Evolutionary conservation across 1,140 invertebrate genomes (phyloP).

Genomic region (Drosophila gunungcola): DNA sequence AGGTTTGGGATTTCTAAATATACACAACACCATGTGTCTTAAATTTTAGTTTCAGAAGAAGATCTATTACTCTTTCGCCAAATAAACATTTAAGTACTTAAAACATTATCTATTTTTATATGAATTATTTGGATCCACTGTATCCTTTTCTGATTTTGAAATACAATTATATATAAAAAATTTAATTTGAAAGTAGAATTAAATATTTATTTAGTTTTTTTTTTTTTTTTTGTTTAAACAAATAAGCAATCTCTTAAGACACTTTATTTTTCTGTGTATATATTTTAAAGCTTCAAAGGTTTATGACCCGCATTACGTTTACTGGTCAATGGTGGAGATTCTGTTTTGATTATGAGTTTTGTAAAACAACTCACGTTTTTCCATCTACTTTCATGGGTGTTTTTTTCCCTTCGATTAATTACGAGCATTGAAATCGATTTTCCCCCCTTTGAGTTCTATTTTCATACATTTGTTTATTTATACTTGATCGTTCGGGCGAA

Average conservation of each 20-base stretch:
- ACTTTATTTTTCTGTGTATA: slow-evolving; percentile 7
- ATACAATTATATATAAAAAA: background rate
- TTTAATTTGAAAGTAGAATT: background rate
- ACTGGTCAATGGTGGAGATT: slow-evolving; percentile 18
- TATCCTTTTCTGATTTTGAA: background rate
- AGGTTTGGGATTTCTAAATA: too few species aligned
- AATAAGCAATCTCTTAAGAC: background rate
- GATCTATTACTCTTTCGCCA: too few species aligned
- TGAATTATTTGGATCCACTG: too few species aligned
- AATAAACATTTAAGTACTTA: too few species aligned
- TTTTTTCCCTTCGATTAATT: slow-evolving; percentile 57
- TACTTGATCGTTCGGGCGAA: slow-evolving; percentile 58
- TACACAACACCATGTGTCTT: too few species aligned
- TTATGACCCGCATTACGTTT: slow-evolving; percentile 39
- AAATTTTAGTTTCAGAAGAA: too few species aligned
- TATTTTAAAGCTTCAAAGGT: slow-evolving; percentile 27
- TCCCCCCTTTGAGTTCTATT: slow-evolving; percentile 47
- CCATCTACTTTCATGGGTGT: slow-evolving; percentile 3
- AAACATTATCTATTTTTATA: too few species aligned
- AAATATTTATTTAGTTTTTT: background rate
- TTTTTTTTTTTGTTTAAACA: slow-evolving; percentile 4
- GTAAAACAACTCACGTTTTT: slow-evolving; percentile 56
- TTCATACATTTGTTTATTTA: slow-evolving; percentile 55
- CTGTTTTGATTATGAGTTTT: slow-evolving; percentile 50
- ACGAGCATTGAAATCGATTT: slow-evolving; percentile 48